These are phyloP conservation scores for Eulemur albifrons DNA, from an alignment of 2,797 vertebrate genomes.

Conservation along the genomic window DNA sequence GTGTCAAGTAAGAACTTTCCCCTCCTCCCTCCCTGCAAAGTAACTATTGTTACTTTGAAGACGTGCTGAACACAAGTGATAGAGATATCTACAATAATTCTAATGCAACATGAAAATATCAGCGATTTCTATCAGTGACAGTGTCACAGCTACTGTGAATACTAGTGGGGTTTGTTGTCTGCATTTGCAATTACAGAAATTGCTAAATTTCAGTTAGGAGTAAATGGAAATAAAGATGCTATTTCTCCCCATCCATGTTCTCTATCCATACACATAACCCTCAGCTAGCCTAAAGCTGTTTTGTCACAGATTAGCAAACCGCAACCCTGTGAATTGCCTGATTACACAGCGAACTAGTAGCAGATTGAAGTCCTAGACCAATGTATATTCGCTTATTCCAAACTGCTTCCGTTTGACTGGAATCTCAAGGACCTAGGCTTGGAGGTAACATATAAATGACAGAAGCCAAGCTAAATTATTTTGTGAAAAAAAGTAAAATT, in stretches of 20 bases:
- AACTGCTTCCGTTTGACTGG: neutral
- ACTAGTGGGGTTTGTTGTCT: neutral
- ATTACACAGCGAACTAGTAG: neutral
- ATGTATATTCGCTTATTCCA: neutral
- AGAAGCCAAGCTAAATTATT: slow-evolving; percentile 26
- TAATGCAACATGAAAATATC: neutral
- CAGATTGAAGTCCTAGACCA: neutral
- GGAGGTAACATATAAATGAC: neutral
- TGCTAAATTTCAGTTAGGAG: neutral
- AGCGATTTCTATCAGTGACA: neutral
- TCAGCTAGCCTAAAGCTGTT: neutral
- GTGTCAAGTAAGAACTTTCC: neutral
- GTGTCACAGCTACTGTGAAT: neutral
- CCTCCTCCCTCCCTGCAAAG: neutral
- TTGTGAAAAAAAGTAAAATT: slow-evolving; percentile 24
- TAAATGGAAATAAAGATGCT: neutral
- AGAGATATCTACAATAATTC: neutral
- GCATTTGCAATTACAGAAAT: neutral
- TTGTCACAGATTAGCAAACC: neutral
- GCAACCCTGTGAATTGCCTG: neutral
- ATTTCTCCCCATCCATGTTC: neutral
- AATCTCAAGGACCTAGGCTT: neutral
- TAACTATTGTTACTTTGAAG: neutral
- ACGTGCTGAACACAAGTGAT: neutral
- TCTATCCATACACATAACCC: neutral